Percentiles rank a stretch among this genome's conserved stretches.
These are phyloP conservation scores for Pantelozetes paolii DNA, from an alignment of 2,888 invertebrate species.

Conservation along the genomic window DNA sequence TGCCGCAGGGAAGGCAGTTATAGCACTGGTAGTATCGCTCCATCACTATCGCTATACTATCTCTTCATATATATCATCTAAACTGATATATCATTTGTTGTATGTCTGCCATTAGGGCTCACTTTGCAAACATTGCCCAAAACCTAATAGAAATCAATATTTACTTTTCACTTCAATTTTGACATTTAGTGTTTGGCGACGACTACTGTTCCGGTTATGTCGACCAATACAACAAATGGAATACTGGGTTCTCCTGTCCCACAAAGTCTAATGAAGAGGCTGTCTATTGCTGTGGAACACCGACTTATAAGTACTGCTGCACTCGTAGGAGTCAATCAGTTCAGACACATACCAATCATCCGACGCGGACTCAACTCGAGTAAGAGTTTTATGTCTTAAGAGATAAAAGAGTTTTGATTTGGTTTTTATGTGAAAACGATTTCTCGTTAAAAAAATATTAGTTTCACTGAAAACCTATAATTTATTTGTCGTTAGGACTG, in stretches of 20 bases:
- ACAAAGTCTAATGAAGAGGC: slow-evolving; percentile 50
- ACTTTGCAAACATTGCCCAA: slow-evolving; percentile 18
- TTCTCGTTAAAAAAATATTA: background rate
- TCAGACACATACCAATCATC: slow-evolving; percentile 26
- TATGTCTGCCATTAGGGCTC: background rate
- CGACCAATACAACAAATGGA: slow-evolving; percentile 54
- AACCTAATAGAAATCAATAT: slow-evolving; percentile 30
- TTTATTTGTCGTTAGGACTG: background rate
- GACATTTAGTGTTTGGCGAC: slow-evolving; percentile 51
- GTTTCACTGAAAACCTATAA: background rate
- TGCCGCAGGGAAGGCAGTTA: slow-evolving; percentile 21
- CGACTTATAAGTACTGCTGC: slow-evolving; percentile 53
- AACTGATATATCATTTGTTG: slow-evolving; percentile 27
- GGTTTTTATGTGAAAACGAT: too few relatives aligned
- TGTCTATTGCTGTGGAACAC: slow-evolving; percentile 53
- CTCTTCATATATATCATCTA: background rate
- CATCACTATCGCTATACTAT: slow-evolving; percentile 1
- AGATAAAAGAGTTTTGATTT: too few relatives aligned
- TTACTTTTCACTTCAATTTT: slow-evolving; percentile 30
- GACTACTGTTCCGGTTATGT: slow-evolving; percentile 54
- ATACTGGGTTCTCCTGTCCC: slow-evolving; percentile 54
- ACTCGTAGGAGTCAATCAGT: slow-evolving; percentile 43
- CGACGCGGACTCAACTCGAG: slow-evolving; percentile 34
- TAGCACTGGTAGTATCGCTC: slow-evolving; percentile 1
- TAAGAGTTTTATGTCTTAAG: background rate